phyloP scores from a whole-genome alignment of 53 echinoderm and acorn worm genomes.

The Luidia sarsii region DNA sequence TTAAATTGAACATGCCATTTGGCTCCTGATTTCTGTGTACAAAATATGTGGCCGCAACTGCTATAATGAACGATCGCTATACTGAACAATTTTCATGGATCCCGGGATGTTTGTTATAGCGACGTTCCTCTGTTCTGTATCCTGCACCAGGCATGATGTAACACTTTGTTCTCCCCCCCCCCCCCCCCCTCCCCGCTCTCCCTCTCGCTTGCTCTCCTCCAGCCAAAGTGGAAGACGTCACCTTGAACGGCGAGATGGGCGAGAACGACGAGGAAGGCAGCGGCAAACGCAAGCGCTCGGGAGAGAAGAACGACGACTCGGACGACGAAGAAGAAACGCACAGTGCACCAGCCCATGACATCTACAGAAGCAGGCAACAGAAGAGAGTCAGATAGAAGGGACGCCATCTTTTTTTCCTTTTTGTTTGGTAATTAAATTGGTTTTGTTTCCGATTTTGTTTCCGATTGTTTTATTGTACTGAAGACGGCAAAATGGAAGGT shows the following conservation, averaged over 20 bases:
- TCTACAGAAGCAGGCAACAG: constrained; percentile 94
- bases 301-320: constrained; percentile 74
- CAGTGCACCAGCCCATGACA: constrained; percentile 87
- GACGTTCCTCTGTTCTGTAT: not conserved
- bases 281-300: constrained; percentile 70
- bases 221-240: constrained; percentile 50
- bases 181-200: no score
- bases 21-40: no score
- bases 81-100: no score
- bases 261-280: constrained; percentile 32
- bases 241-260: constrained; percentile 43
- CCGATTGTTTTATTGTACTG: no score
- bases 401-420: no score
- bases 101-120: no score
- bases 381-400: constrained; percentile 85
- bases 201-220: not conserved
- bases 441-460: no score
- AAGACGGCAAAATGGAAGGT: no score
- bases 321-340: constrained; percentile 84
- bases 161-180: not conserved
- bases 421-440: no score
- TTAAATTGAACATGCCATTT: no score
- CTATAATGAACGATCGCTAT: no score
- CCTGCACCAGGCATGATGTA: not conserved
- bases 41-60: no score